A percentile compares a stretch with the other conserved stretches of the same genome.
These are phyloP conservation scores for Oryzias curvinotus DNA, from an alignment of 2,113 vertebrate species.

Conservation along the genomic window DNA sequence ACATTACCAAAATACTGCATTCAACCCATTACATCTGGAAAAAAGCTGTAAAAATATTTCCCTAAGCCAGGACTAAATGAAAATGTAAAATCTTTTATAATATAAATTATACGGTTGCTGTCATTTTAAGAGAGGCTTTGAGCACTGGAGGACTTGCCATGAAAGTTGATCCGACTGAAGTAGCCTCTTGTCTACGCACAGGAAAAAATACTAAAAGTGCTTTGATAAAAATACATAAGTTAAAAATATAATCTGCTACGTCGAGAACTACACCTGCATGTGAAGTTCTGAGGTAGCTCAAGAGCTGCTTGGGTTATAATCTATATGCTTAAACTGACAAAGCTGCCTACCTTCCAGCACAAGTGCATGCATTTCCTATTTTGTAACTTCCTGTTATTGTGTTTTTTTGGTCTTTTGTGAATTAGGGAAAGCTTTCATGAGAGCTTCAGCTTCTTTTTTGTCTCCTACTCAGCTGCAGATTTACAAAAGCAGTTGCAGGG, in stretches of 20 bases:
- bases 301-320: background rate
- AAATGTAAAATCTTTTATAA: too few relatives aligned
- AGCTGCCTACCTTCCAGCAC: too few relatives aligned
- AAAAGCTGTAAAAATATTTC: too few relatives aligned
- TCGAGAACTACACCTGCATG: conserved; percentile 25
- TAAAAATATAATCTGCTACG: conserved; percentile 52
- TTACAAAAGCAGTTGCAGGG: conserved; percentile 18
- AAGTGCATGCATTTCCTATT: too few relatives aligned
- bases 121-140: conserved; percentile 9
- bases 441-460: conserved; percentile 11
- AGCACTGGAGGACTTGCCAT: conserved; percentile 14
- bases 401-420: too few relatives aligned
- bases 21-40: too few relatives aligned
- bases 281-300: conserved; percentile 35
- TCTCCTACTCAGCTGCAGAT: background rate
- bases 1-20: too few relatives aligned
- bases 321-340: too few relatives aligned
- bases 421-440: conserved; percentile 19
- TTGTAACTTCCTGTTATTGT: too few relatives aligned
- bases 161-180: conserved; percentile 41
- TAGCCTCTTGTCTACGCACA: conserved; percentile 30
- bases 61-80: too few relatives aligned
- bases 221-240: conserved; percentile 57
- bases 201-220: conserved; percentile 63
- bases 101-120: background rate